phyloP scores from a whole-genome alignment of 2,888 invertebrate species.

The Trileptium ribeirensis region DNA sequence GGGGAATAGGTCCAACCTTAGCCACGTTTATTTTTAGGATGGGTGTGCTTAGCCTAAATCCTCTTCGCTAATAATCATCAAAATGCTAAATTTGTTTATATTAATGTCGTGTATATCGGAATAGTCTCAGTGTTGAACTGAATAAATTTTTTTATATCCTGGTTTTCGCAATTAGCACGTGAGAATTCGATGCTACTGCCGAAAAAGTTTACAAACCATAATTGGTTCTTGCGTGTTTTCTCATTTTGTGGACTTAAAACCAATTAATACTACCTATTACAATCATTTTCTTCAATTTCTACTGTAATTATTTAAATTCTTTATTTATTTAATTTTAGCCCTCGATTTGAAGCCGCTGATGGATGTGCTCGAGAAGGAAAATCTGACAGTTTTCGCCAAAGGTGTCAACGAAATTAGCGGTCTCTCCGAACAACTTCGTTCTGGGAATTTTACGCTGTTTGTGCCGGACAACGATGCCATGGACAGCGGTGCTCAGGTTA shows the following conservation, averaged over 20 bases:
- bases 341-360: slow-evolving; percentile 2
- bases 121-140: too few species aligned
- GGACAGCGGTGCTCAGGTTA: neutral
- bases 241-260: neutral
- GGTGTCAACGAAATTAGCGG: neutral
- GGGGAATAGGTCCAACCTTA: too few species aligned
- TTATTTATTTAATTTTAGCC: neutral
- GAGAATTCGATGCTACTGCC: too few species aligned
- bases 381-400: neutral
- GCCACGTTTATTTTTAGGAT: too few species aligned
- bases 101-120: too few species aligned
- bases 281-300: neutral
- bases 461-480: neutral
- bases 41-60: too few species aligned
- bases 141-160: too few species aligned
- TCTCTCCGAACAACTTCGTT: neutral
- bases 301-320: neutral
- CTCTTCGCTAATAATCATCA: too few species aligned
- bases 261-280: neutral
- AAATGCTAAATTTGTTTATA: too few species aligned
- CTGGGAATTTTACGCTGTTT: slow-evolving; percentile 9
- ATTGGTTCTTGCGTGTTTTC: too few species aligned
- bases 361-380: neutral
- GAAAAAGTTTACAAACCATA: too few species aligned
- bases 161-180: too few species aligned